Base-by-base conservation (phyloP, 2,113 vertebrate species). In the Paedocypris sp. region DNA sequence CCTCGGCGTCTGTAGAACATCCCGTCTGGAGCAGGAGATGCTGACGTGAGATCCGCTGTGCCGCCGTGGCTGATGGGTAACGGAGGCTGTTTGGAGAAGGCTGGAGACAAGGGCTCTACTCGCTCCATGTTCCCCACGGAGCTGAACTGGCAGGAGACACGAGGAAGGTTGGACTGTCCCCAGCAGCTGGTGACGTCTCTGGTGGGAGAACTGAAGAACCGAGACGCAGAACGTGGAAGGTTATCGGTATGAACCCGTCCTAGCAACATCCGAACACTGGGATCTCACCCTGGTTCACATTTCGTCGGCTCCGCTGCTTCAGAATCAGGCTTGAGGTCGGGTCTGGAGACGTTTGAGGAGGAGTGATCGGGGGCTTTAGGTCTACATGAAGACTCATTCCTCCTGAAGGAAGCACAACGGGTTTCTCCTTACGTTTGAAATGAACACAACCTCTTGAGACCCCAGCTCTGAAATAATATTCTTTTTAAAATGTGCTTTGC, bases 281-380 rank as follows among this genome's bases (percentile, higher is more conserved):
- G 19, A 45, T 10, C 50, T 79, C 84, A 97, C 94, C 89, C 88
- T n/a, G 84, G 64, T 64, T 89, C 89, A 63, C 87, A 84, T 36
- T 77, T 80, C 1, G 79, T 67, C 43, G 87, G 88, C 88, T 87
- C 86, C 26, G 80, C 61, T 1, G 71, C 38, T 18, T 69, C 66
- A 13, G 62, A 5, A 19, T 70, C 13, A 0, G 75, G 56, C 3
- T 78, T 31, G 5, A 77, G 63, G 18, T 72, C 79, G 56, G 78
- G 75, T 28, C 75, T 73, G 4, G 75, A 23, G 0, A 68, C 10
- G 61, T 89, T 85, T 0, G 76, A 57, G 18, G 6, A 10, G 8
- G 85, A 85, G 72, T 80, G 83, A 47, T 93, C 90, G 0, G 82
- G 87, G 74, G 90, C 84, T 81, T 93, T 96, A 77, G 91, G 92